These are phyloP conservation scores for Latheticus oryzae DNA, from an alignment of 2,888 invertebrate species.

Conservation along the genomic window DNA sequence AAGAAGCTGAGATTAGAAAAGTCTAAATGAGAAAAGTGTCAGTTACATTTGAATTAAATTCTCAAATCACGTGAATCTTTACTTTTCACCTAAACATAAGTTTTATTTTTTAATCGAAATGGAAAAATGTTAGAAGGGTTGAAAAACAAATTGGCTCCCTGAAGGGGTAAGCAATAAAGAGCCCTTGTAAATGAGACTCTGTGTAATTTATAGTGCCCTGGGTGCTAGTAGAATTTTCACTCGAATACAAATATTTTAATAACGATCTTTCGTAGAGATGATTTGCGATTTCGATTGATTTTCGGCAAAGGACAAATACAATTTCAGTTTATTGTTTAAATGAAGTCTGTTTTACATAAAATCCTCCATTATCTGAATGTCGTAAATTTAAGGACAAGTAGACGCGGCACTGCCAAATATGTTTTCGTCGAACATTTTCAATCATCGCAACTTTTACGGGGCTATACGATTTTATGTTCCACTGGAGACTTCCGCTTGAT, in stretches of 20 bases:
- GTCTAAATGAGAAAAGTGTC: too few species aligned
- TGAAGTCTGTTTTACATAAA: slow-evolving; percentile 45
- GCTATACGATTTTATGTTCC: slow-evolving; percentile 56
- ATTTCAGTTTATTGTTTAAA: slow-evolving; percentile 37
- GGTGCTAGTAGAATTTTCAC: slow-evolving; percentile 26
- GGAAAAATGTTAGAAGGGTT: slow-evolving; percentile 6
- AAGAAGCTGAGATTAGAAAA: too few species aligned
- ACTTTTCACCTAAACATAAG: too few species aligned
- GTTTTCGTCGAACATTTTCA: slow-evolving; percentile 57
- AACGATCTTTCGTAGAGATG: slow-evolving; percentile 6
- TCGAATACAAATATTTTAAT: slow-evolving; percentile 27
- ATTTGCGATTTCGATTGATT: slow-evolving; percentile 8
- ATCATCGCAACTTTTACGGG: slow-evolving; percentile 57
- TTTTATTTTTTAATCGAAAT: too few species aligned
- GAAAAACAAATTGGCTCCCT: slow-evolving; percentile 1
- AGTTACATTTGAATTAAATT: too few species aligned
- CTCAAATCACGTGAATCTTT: too few species aligned
- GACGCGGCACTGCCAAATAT: slow-evolving; percentile 50
- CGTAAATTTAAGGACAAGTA: slow-evolving; percentile 48
- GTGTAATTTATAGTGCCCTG: slow-evolving; percentile 19
- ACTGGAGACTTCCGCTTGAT: slow-evolving; percentile 57
- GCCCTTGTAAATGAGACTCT: slow-evolving; percentile 10
- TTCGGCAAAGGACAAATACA: slow-evolving; percentile 20
- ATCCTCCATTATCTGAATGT: slow-evolving; percentile 35
- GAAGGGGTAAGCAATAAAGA: slow-evolving; percentile 20